These are phyloP conservation scores for Trichonephila clavata DNA, from an alignment of 1,140 invertebrate species.

Conservation along the genomic window DNA sequence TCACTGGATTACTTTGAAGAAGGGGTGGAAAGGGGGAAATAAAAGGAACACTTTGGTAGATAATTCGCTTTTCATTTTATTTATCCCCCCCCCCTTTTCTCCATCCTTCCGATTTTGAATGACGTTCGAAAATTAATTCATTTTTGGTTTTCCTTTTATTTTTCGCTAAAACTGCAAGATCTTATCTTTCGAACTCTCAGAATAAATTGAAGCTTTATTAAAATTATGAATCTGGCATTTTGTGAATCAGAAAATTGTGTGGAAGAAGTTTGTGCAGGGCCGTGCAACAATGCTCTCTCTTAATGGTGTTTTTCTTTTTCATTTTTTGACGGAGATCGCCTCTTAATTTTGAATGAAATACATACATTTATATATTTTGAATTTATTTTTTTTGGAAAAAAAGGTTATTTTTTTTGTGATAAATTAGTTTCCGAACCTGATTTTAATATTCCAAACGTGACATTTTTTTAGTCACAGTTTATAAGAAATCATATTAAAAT, in stretches of 20 bases:
- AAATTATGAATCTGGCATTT: constrained; percentile 20
- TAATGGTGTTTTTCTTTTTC: neutral
- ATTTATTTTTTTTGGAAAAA: too few species aligned
- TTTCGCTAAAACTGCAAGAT: constrained; percentile 8
- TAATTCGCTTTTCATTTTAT: constrained; percentile 42
- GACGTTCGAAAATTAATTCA: constrained; percentile 61
- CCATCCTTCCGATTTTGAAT: constrained; percentile 34
- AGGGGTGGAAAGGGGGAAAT: neutral
- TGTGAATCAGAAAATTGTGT: neutral
- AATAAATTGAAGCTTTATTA: constrained; percentile 42
- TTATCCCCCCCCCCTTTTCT: neutral
- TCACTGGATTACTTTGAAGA: constrained; percentile 45
- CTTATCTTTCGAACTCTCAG: neutral
- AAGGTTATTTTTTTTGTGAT: neutral
- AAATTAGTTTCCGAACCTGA: neutral
- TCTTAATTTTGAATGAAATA: neutral
- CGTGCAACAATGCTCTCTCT: neutral
- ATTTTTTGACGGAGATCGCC: neutral
- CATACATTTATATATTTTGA: too few species aligned
- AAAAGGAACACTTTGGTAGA: constrained; percentile 31
- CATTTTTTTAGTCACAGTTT: too few species aligned
- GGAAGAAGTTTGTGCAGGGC: neutral
- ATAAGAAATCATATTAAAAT: too few species aligned
- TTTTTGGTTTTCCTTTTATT: constrained; percentile 49
- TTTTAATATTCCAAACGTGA: neutral